Evolutionary conservation across 2,113 vertebrate genomes (phyloP).

Genomic region (Sinocyclocheilus rhinocerous): DNA sequence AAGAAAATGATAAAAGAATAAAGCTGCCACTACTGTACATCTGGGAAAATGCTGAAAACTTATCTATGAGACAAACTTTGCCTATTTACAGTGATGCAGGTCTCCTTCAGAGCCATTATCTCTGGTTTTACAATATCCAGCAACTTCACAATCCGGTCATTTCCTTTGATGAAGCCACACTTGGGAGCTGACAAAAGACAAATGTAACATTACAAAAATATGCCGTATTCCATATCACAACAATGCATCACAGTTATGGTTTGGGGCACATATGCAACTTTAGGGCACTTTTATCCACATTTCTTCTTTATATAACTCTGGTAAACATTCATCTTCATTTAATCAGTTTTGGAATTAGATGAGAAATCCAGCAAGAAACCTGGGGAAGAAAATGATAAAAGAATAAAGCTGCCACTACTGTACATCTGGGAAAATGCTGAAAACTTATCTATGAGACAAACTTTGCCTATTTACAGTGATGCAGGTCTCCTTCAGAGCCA

Average conservation of each 20-base stretch:
- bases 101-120: conserved; percentile 82
- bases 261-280: not conserved
- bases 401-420: too few species aligned
- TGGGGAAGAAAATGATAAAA: too few species aligned
- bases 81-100: conserved; percentile 78
- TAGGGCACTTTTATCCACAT: not conserved
- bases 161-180: conserved; percentile 85
- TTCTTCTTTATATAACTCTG: not conserved
- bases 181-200: conserved; percentile 76
- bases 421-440: too few species aligned
- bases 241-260: not conserved
- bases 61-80: not conserved
- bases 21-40: not conserved
- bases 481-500: conserved; percentile 81
- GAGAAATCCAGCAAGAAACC: too few species aligned
- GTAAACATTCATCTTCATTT: not conserved
- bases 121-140: conserved; percentile 83
- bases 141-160: conserved; percentile 77
- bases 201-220: not conserved
- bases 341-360: too few species aligned
- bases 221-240: not conserved
- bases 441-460: not conserved
- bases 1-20: not conserved
- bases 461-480: conserved; percentile 73
- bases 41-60: not conserved